A percentile compares a stretch with the other conserved stretches of the same genome.
phyloP scores from a whole-genome alignment of 1,140 invertebrate species.

The Diorhabda elongata region DNA sequence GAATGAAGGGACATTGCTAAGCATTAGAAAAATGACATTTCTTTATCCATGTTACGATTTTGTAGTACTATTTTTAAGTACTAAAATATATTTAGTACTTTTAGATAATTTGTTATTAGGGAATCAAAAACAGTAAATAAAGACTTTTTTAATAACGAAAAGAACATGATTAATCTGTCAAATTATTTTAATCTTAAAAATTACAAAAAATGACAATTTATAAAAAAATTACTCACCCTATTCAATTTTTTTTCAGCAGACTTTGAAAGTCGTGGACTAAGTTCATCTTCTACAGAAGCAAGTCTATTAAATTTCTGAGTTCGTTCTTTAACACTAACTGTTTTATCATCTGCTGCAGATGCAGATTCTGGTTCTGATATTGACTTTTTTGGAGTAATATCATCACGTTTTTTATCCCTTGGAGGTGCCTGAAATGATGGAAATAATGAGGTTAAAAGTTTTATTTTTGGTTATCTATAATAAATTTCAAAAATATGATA shows the following conservation, averaged over 20 bases:
- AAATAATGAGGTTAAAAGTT: no score
- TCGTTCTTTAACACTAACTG: slow-evolving; percentile 84
- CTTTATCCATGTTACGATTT: no score
- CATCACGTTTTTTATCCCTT: slow-evolving; percentile 24
- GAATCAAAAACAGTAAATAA: no score
- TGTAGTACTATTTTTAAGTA: no score
- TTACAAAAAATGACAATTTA: background rate
- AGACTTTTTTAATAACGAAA: no score
- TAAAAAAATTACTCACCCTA: slow-evolving; percentile 26
- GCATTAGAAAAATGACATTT: no score
- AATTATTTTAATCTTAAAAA: background rate
- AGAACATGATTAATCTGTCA: no score
- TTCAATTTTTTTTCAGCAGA: slow-evolving; percentile 34
- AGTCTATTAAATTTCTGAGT: slow-evolving; percentile 89
- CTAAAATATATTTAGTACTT: no score
- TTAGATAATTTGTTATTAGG: no score
- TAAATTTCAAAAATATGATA: no score
- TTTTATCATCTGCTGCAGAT: slow-evolving; percentile 47
- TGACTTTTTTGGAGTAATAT: slow-evolving; percentile 9
- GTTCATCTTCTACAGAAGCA: slow-evolving; percentile 72
- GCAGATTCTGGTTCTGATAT: slow-evolving; percentile 20
- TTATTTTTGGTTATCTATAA: no score
- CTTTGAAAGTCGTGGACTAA: slow-evolving; percentile 55
- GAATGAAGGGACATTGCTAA: no score
- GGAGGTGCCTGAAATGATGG: slow-evolving; percentile 39